phyloP scores from a whole-genome alignment of 2,888 invertebrate species.

The Sympetrum striolatum region DNA sequence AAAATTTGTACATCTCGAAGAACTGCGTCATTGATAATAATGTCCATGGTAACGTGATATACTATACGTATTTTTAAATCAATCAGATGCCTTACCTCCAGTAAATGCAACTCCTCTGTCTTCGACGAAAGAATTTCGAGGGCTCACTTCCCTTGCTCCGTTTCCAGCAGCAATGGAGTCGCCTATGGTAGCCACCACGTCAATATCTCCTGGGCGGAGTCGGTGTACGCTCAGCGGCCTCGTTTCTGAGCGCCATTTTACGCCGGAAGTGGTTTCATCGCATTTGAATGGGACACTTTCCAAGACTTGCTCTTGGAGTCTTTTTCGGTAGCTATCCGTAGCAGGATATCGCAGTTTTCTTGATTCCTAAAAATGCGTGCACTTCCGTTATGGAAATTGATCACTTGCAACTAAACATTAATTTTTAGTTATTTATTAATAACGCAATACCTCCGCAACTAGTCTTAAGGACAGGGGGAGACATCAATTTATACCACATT shows the following conservation, averaged over 20 bases:
- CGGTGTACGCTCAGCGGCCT: conserved; percentile 71
- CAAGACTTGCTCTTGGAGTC: conserved; percentile 53
- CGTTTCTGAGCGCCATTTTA: conserved; percentile 19
- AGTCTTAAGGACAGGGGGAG: no score
- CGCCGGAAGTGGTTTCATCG: conserved; percentile 50
- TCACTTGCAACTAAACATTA: no score
- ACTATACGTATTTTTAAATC: conserved; percentile 52
- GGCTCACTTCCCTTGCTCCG: conserved; percentile 75
- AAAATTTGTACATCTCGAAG: no score
- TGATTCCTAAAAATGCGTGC: no score
- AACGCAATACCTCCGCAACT: no score
- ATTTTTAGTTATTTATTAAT: no score
- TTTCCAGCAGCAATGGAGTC: conserved; percentile 74
- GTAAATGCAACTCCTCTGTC: conserved; percentile 79
- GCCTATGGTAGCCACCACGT: conserved; percentile 75
- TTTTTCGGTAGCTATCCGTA: no score
- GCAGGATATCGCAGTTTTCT: no score
- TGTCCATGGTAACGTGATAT: no score
- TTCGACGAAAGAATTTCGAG: conserved; percentile 75
- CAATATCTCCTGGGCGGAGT: conserved; percentile 73
- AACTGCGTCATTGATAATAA: no score
- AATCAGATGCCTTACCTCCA: conserved; percentile 61
- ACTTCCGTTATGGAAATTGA: no score
- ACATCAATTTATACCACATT: no score
- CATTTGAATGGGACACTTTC: conserved; percentile 57